phyloP scores from a whole-genome alignment of 2,888 invertebrate genomes.

The Stegana nigrithorax region DNA sequence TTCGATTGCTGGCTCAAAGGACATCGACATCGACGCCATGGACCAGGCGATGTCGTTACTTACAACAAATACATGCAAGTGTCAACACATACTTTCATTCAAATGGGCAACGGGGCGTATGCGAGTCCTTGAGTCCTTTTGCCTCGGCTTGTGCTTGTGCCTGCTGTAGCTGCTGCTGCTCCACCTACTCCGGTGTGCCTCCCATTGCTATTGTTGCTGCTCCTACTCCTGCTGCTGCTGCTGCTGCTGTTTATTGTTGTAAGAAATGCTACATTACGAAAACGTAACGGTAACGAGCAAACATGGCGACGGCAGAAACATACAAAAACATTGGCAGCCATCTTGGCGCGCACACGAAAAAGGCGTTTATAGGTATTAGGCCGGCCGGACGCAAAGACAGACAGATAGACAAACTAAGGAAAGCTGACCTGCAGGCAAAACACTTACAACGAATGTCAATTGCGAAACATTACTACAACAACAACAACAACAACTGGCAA shows the following conservation, averaged over 20 bases:
- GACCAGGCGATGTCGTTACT: slow-evolving; percentile 53
- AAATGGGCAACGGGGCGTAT: slow-evolving; percentile 41
- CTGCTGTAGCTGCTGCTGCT: no score
- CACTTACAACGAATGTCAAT: no score
- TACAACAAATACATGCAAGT: slow-evolving; percentile 67
- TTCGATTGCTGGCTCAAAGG: slow-evolving; percentile 17
- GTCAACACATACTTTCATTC: slow-evolving; percentile 67
- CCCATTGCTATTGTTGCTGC: no score
- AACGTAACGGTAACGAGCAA: background rate
- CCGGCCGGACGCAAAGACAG: background rate
- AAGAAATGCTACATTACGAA: background rate
- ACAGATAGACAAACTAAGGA: background rate
- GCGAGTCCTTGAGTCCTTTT: no score
- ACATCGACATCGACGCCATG: slow-evolving; percentile 40
- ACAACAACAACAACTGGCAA: background rate
- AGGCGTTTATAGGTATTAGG: background rate
- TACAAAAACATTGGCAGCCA: slow-evolving; percentile 4
- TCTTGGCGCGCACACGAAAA: slow-evolving; percentile 1
- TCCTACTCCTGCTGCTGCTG: no score
- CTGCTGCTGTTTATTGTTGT: no score
- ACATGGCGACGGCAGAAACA: background rate
- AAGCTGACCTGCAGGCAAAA: no score
- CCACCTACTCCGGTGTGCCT: no score
- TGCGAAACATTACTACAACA: background rate
- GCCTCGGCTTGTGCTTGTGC: no score